Evolutionary conservation across 2,113 vertebrate species (phyloP), one percentile per base, ranked within the genome.

Genomic region (Onychorhynchus coronatus): DNA sequence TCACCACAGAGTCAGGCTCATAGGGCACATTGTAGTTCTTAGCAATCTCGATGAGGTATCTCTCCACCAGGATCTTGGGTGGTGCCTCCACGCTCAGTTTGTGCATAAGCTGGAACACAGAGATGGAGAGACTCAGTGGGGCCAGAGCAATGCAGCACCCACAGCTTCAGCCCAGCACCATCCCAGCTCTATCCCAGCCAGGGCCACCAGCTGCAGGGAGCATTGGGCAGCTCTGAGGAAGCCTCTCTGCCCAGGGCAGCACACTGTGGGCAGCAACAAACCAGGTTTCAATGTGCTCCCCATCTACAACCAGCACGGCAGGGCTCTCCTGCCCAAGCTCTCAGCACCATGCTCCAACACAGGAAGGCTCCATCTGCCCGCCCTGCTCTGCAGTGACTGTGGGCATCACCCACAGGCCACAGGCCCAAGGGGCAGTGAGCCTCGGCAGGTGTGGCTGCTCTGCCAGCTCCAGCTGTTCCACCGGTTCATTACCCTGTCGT

Each of bases 11-110:
- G 42, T 99, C 99, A 22, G 99, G 99, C 53, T 99, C 99, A 59
- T 99, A 99, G 10, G 99, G 99, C 20, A 99, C 99, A 15, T 99
- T 99, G 91, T 99, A 99, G 97, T 99, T 99, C 98, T 99, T 99
- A 62, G 99, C 99, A 28, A 99, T 99, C 98, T 99, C 99, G 7
- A 99, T 99, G 95, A 99, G 98, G 92, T 99, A 99, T 85, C 99
- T 98, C 95, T 99, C 99, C 91, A 99, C 99, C 88, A 99, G 96
- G 93, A 99, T 99, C 98, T 99, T 99, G 70, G 99, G 99, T 12
- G 99, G 99, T 3, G 99, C 99, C 96, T 99, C 99, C 80, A 99
- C 98, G 1, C 99, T 99, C 95, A 99, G 95, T 94, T 99, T 99
- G 96, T 99, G 99, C 98, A 99, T 99, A 72, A 99, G 97, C 99